Conservation (phyloP, 2,797 vertebrate genomes). For the Sebastes hubbsi region DNA sequence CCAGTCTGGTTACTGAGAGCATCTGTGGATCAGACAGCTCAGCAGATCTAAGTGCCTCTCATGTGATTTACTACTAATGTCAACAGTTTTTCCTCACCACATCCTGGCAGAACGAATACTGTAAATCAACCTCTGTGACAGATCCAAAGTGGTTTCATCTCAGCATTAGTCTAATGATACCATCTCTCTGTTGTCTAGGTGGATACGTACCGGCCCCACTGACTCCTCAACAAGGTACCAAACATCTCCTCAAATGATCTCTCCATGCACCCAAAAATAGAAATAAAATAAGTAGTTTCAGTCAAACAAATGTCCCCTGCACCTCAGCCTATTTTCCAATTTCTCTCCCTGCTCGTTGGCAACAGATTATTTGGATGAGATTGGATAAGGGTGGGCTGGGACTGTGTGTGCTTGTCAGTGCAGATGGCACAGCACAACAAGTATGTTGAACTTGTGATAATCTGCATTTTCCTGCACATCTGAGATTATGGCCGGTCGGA, state of each 20-base stretch:
- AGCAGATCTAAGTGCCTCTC: constrained; percentile 22
- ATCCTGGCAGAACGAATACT: constrained; percentile 1
- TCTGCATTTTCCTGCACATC: constrained; percentile 53
- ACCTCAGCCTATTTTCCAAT: not conserved
- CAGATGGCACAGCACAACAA: constrained; percentile 38
- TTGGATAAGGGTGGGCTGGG: not conserved
- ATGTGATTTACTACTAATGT: constrained; percentile 5
- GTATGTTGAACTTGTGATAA: constrained; percentile 16
- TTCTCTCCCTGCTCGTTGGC: not conserved
- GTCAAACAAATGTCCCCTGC: not conserved
- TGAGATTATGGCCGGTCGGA: constrained; percentile 48
- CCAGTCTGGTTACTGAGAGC: not conserved
- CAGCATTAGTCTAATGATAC: not conserved
- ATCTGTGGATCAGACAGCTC: constrained; percentile 15
- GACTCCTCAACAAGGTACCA: constrained; percentile 83
- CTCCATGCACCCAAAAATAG: not conserved
- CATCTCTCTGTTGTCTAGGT: constrained; percentile 57
- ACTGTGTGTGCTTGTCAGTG: constrained; percentile 15
- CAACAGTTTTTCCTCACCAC: constrained; percentile 13
- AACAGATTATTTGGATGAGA: constrained; percentile 36
- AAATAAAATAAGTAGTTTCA: not conserved
- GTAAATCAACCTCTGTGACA: constrained; percentile 5
- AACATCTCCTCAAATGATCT: not conserved
- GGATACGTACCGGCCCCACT: constrained; percentile 77
- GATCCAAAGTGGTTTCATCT: constrained; percentile 15